Conservation (phyloP, 1,140 invertebrate genomes). For the Onthophagus taurus region DNA sequence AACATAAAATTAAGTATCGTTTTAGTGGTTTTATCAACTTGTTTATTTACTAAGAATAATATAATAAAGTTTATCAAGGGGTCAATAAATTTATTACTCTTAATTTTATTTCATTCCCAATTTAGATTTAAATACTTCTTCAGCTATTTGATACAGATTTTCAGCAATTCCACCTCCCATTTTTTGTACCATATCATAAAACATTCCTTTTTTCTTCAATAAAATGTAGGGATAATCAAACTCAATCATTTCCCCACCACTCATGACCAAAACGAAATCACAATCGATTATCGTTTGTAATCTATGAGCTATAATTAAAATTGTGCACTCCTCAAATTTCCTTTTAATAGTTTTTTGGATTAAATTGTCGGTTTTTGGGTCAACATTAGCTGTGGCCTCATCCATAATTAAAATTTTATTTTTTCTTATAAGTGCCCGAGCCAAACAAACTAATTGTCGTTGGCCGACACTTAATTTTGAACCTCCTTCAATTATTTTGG, state of each 20-base stretch:
- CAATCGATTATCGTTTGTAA: constrained; percentile 68
- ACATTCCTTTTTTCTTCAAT: constrained; percentile 50
- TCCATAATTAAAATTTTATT: constrained; percentile 49
- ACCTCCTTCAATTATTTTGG: constrained; percentile 45
- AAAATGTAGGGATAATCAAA: constrained; percentile 55
- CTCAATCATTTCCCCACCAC: constrained; percentile 53
- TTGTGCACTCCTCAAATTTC: constrained; percentile 61
- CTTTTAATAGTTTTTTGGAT: constrained; percentile 61
- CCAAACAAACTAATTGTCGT: constrained; percentile 50
- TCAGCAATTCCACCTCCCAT: no score
- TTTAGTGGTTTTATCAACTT: no score
- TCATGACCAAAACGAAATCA: constrained; percentile 59
- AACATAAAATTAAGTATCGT: no score
- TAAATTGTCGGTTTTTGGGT: constrained; percentile 47
- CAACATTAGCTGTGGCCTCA: constrained; percentile 47
- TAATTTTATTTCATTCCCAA: no score
- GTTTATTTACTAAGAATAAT: no score
- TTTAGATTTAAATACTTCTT: no score
- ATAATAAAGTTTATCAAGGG: no score
- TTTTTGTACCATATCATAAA: constrained; percentile 54
- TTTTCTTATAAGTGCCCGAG: constrained; percentile 46
- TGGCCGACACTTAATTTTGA: constrained; percentile 48
- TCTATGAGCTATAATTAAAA: constrained; percentile 73
- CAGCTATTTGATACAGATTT: no score
- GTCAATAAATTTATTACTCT: no score